Conservation (phyloP, 2,797 vertebrate species). For the Aldrovandia affinis region DNA sequence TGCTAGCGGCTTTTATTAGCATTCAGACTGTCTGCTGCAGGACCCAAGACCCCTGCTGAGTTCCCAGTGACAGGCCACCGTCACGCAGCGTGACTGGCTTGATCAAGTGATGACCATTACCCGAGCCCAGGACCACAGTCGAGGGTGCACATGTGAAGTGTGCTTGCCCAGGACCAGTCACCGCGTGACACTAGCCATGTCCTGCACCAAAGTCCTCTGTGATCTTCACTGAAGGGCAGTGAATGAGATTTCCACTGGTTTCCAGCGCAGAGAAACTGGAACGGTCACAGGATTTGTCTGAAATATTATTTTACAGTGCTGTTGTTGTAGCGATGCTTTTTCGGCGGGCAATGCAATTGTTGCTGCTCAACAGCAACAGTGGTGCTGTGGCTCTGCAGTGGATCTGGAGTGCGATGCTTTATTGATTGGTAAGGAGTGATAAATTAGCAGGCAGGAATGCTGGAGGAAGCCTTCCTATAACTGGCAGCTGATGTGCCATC, state of each 20-base stretch:
- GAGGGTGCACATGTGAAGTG: background rate
- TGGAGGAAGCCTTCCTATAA: background rate
- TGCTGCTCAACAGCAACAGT: background rate
- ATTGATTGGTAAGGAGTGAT: conserved; percentile 27
- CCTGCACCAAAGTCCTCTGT: background rate
- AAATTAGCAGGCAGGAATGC: conserved; percentile 19
- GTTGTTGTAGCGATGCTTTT: background rate
- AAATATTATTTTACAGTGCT: background rate
- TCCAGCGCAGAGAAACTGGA: background rate
- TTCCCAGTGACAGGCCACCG: background rate
- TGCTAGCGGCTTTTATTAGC: conserved; percentile 62
- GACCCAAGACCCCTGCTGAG: background rate
- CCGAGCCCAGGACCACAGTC: background rate
- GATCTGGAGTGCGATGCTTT: background rate
- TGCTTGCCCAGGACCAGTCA: background rate
- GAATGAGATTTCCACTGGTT: background rate
- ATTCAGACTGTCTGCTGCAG: background rate
- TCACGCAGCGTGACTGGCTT: background rate
- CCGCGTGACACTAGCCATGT: background rate
- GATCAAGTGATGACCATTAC: background rate
- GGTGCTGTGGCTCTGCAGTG: background rate
- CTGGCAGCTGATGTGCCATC: background rate
- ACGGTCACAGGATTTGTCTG: background rate
- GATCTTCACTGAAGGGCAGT: background rate
- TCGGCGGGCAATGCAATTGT: background rate